These are phyloP conservation scores for Lynx canadensis DNA, from an alignment of 2,113 vertebrate genomes.

Conservation along the genomic window DNA sequence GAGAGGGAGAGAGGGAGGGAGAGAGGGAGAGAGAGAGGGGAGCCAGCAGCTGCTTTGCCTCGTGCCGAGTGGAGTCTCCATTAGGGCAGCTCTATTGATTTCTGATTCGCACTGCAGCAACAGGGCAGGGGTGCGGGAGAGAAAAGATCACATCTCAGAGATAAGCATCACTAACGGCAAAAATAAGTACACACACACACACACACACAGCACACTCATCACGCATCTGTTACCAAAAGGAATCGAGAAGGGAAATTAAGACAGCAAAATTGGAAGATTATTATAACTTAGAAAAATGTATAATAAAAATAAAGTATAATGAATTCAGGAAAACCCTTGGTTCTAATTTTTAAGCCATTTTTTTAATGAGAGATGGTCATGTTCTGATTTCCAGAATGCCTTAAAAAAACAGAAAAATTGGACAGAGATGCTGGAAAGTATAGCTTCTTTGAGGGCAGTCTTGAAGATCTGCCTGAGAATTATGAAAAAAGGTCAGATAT, in stretches of 20 bases:
- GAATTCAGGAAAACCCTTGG: not conserved
- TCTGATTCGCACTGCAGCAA: conserved; percentile 85
- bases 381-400: conserved; percentile 35
- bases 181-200: not conserved
- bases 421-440: not conserved
- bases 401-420: not conserved
- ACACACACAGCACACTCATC: not conserved
- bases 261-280: not conserved
- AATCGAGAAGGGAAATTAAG: not conserved
- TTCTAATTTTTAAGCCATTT: conserved; percentile 30
- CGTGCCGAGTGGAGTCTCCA: conserved; percentile 81
- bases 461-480: not conserved
- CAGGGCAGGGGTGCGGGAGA: conserved; percentile 66
- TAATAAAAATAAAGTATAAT: not conserved
- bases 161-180: conserved; percentile 57
- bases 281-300: not conserved
- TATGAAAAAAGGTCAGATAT: not conserved
- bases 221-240: not conserved
- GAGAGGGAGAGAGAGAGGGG: not conserved
- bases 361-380: not conserved
- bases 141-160: conserved; percentile 34
- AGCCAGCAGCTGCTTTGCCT: conserved; percentile 78
- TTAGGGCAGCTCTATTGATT: conserved; percentile 87
- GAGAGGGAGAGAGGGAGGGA: no score
- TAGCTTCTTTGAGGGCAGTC: not conserved